Percentiles rank a stretch among this genome's conserved stretches.
These are phyloP conservation scores for Leptothorax acervorum DNA, from an alignment of 2,888 invertebrate genomes.

Conservation along the genomic window DNA sequence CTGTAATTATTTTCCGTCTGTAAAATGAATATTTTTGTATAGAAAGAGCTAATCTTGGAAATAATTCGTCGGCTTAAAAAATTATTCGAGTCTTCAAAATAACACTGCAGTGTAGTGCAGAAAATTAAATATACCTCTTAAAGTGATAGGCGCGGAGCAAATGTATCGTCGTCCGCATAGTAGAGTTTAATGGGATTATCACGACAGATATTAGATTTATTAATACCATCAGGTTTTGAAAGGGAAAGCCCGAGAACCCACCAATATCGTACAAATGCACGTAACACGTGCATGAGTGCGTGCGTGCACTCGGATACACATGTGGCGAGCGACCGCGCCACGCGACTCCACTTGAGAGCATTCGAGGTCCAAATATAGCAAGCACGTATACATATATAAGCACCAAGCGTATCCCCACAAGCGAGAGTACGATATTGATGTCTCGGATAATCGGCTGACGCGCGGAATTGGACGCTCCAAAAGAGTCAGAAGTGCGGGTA, in stretches of 20 bases:
- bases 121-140: not conserved
- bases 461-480: not conserved
- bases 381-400: conserved; percentile 12
- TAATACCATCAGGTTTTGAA: not conserved
- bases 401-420: not conserved
- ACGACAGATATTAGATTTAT: conserved; percentile 13
- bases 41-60: not conserved
- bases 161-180: not conserved
- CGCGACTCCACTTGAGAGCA: conserved; percentile 66
- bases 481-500: not conserved
- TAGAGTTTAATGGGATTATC: not conserved
- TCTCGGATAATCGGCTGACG: not conserved
- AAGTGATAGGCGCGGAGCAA: not conserved
- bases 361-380: conserved; percentile 69
- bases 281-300: not conserved
- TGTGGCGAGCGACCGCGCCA: conserved; percentile 54
- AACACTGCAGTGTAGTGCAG: not conserved
- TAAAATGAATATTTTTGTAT: not conserved
- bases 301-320: conserved; percentile 10
- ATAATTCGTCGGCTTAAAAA: not conserved
- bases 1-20: not conserved
- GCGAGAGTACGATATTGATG: conserved; percentile 12
- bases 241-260: not conserved
- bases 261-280: not conserved
- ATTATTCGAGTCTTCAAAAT: not conserved